phyloP scores from a whole-genome alignment of 1,140 invertebrate genomes.

The Branchinecta lindahli region DNA sequence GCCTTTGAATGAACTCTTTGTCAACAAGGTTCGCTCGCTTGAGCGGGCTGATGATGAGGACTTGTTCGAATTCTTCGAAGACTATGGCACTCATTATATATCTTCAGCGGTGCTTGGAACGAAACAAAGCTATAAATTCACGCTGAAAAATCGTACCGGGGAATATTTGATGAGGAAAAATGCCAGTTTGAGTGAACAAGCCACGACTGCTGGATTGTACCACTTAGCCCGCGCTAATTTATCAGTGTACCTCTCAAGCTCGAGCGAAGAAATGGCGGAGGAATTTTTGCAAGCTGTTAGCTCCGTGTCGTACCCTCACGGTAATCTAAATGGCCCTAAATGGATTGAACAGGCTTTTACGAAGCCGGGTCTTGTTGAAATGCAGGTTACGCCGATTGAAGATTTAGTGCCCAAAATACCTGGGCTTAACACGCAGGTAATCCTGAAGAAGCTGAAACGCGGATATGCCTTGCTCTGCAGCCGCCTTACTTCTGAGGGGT shows the following conservation, averaged over 20 bases:
- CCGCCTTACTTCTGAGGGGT: slow-evolving; percentile 2
- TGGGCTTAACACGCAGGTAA: not conserved
- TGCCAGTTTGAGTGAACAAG: not conserved
- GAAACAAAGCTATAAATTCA: slow-evolving; percentile 14
- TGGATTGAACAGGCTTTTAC: slow-evolving; percentile 10
- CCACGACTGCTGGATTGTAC: slow-evolving; percentile 14
- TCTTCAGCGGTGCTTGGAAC: slow-evolving; percentile 10
- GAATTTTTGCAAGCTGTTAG: slow-evolving; percentile 10
- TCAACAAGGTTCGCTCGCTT: not conserved
- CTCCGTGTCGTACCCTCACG: slow-evolving; percentile 1
- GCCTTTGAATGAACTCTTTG: slow-evolving; percentile 12
- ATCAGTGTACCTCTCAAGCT: slow-evolving; percentile 14
- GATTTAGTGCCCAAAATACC: slow-evolving; percentile 11
- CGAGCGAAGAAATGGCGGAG: slow-evolving; percentile 12
- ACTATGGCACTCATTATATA: slow-evolving; percentile 16
- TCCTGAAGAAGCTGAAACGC: slow-evolving; percentile 11
- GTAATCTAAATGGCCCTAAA: slow-evolving; percentile 1
- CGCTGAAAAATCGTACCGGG: slow-evolving; percentile 3
- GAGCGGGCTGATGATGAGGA: slow-evolving; percentile 14
- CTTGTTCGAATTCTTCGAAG: slow-evolving; percentile 14
- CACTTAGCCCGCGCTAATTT: slow-evolving; percentile 13
- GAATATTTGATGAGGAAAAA: not conserved
- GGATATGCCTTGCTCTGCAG: slow-evolving; percentile 4
- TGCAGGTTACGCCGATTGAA: slow-evolving; percentile 11
- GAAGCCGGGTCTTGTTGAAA: slow-evolving; percentile 13